phyloP scores from a whole-genome alignment of 2,888 invertebrate genomes.

The Scaptomyza flava region DNA sequence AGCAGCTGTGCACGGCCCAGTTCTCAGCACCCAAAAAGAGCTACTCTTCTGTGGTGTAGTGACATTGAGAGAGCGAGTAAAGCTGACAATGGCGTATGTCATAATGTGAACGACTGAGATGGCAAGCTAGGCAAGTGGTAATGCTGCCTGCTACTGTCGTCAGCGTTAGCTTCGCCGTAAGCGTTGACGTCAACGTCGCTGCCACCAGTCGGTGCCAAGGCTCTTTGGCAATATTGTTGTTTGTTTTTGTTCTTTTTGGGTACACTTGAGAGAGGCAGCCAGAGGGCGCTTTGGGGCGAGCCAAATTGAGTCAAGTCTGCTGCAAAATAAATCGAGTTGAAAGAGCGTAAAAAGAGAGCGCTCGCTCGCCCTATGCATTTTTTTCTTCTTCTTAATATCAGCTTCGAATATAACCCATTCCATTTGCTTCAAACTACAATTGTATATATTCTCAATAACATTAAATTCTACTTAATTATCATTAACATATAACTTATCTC shows the following conservation, averaged over 20 bases:
- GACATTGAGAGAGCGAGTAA: conserved; percentile 55
- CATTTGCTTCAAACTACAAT: background rate
- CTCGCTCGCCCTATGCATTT: conserved; percentile 1
- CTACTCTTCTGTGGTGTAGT: conserved; percentile 28
- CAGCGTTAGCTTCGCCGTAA: conserved; percentile 29
- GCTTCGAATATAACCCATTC: background rate
- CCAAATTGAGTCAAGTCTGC: conserved; percentile 1
- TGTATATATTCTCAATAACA: background rate
- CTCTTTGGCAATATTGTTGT: conserved; percentile 72
- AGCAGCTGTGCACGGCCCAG: conserved; percentile 59
- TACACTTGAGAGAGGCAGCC: conserved; percentile 10
- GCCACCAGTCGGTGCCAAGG: conserved; percentile 75
- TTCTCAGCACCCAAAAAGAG: conserved; percentile 58
- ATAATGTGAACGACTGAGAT: conserved; percentile 33
- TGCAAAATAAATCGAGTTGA: conserved; percentile 6
- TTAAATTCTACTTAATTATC: background rate
- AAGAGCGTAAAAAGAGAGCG: background rate
- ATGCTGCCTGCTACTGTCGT: conserved; percentile 30
- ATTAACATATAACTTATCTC: conserved; percentile 15
- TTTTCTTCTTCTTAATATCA: background rate
- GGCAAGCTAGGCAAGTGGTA: conserved; percentile 36
- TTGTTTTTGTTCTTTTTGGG: conserved; percentile 69
- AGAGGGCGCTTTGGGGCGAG: conserved; percentile 19
- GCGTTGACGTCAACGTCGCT: conserved; percentile 60
- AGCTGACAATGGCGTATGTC: conserved; percentile 27